Evolutionary conservation across 2,113 vertebrate genomes (phyloP).

Genomic region (Monarcha castaneiventris): DNA sequence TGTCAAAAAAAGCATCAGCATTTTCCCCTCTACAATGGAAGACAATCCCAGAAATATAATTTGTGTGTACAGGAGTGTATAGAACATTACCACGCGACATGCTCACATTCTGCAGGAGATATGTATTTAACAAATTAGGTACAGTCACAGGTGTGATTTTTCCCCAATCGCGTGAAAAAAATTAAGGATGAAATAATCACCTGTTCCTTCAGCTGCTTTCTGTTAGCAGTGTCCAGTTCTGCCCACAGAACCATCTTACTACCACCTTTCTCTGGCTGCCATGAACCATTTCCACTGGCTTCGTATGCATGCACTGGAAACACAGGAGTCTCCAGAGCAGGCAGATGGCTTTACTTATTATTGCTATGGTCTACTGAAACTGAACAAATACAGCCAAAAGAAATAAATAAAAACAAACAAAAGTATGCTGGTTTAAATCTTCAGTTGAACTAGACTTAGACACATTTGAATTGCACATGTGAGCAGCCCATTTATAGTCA

Average conservation of each 20-base stretch:
- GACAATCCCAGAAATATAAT: neutral
- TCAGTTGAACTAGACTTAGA: neutral
- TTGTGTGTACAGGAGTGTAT: neutral
- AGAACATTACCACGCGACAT: neutral
- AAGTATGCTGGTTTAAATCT: neutral
- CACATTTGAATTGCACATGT: conserved; percentile 32
- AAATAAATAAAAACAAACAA: neutral
- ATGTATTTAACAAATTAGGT: neutral
- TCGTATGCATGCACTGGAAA: neutral
- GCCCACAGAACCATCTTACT: neutral
- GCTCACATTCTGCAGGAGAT: neutral
- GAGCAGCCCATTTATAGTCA: conserved; percentile 46
- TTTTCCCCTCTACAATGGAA: neutral
- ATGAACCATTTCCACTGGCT: neutral
- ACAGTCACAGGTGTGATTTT: neutral
- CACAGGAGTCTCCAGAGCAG: neutral
- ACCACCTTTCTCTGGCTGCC: neutral
- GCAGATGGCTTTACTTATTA: neutral
- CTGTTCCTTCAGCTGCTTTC: neutral
- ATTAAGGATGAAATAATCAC: neutral
- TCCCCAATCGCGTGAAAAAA: neutral
- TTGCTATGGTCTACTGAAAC: neutral
- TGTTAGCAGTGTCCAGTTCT: neutral
- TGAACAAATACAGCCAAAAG: neutral
- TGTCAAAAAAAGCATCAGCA: neutral